Evolutionary conservation across 2,113 vertebrate genomes (phyloP).

Genomic region (Oenanthe oenanthe): DNA sequence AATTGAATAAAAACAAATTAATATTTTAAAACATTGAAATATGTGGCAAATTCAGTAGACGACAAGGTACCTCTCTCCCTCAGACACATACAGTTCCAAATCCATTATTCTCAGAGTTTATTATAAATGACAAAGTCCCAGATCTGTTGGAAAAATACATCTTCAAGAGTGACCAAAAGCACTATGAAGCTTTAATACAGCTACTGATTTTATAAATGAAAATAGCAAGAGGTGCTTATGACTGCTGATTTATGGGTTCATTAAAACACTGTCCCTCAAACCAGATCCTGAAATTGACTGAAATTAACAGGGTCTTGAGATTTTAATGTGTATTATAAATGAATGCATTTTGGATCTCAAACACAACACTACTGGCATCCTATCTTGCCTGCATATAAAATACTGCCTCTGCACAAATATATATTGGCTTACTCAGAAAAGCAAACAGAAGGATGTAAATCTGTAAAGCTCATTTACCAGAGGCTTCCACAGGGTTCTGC

Average conservation of each 20-base stretch:
- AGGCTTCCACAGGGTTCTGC: not conserved
- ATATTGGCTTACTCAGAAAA: not conserved
- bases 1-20: conserved; percentile 16
- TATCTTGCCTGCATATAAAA: not conserved
- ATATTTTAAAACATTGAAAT: conserved; percentile 38
- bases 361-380: not conserved
- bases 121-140: not conserved
- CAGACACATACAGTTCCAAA: not conserved
- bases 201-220: not conserved
- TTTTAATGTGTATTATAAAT: conserved; percentile 17
- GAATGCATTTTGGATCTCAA: conserved; percentile 1
- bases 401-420: not conserved
- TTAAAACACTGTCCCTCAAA: conserved; percentile 53
- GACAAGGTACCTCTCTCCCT: not conserved
- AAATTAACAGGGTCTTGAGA: conserved; percentile 55
- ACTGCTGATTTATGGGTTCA: conserved; percentile 44
- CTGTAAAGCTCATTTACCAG: not conserved
- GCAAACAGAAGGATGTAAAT: not conserved
- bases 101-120: not conserved
- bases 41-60: not conserved
- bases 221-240: not conserved
- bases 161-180: not conserved
- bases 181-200: not conserved
- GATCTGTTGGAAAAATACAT: not conserved
- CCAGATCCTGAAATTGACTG: conserved; percentile 8